Percentiles rank a stretch among this genome's conserved stretches.
phyloP scores from a whole-genome alignment of 1,140 invertebrate species.

The Brachionus rotundiformis region DNA sequence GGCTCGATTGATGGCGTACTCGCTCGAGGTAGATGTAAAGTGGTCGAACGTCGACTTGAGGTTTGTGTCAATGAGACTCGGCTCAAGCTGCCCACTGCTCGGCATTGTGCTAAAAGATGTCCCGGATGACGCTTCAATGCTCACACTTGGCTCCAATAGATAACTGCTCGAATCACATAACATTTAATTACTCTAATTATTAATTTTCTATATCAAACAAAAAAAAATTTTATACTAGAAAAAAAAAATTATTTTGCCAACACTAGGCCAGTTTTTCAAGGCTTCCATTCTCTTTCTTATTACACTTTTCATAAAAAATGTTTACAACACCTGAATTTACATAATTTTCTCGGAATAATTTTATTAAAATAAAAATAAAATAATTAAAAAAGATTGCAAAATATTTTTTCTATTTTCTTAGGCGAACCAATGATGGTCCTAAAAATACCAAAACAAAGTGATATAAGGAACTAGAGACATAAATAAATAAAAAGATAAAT shows the following conservation, averaged over 20 bases:
- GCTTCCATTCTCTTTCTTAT: no score
- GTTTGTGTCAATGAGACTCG: neutral
- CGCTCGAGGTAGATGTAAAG: conserved; percentile 38
- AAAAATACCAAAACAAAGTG: no score
- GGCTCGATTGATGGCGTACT: neutral
- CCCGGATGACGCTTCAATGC: neutral
- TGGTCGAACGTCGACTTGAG: neutral
- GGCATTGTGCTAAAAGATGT: neutral
- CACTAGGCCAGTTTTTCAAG: no score
- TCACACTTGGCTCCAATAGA: neutral
- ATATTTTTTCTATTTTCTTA: neutral
- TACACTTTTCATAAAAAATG: neutral
- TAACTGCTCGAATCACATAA: neutral
- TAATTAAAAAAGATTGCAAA: neutral
- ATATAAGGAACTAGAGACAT: no score
- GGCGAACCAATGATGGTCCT: no score
- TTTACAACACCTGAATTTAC: neutral
- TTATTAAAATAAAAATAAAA: neutral
- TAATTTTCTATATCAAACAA: neutral
- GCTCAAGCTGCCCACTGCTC: neutral
- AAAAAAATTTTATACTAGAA: neutral
- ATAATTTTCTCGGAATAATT: neutral
- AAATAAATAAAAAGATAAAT: neutral
- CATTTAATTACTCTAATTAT: neutral
- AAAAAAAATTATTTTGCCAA: neutral